These are phyloP conservation scores for Myathropa florea DNA, from an alignment of 2,888 invertebrate species.

Conservation along the genomic window DNA sequence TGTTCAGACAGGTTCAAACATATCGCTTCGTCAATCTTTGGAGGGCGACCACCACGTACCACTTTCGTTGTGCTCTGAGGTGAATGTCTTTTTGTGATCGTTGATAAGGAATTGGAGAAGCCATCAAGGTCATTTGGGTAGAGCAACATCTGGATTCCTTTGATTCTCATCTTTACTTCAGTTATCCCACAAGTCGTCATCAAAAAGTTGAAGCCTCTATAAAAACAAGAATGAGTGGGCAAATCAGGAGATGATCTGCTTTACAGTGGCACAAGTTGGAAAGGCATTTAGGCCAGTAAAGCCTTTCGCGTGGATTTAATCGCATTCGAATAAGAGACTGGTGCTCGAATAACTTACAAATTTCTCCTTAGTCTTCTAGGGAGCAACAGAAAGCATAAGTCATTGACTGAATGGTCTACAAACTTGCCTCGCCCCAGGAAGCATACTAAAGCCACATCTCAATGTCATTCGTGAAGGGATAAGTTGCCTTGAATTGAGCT, in stretches of 20 bases:
- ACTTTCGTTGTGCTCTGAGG: background rate
- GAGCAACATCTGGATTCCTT: background rate
- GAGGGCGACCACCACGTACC: background rate
- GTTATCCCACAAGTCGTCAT: too few species aligned
- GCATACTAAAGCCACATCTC: too few species aligned
- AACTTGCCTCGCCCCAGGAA: too few species aligned
- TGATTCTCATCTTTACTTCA: background rate
- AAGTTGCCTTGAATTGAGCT: too few species aligned
- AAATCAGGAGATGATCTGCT: background rate
- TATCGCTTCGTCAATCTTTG: background rate
- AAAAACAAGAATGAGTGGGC: background rate
- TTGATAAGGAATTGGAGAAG: background rate
- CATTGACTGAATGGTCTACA: too few species aligned
- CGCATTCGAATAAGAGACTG: too few species aligned
- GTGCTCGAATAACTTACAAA: too few species aligned
- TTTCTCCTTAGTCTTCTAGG: too few species aligned
- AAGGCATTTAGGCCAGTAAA: too few species aligned
- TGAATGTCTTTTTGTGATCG: background rate
- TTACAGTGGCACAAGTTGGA: background rate
- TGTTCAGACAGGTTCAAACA: background rate
- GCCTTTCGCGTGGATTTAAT: too few species aligned
- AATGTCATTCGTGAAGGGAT: too few species aligned
- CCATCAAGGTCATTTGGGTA: background rate
- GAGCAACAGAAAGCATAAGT: too few species aligned
- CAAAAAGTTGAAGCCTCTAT: background rate